Conservation (phyloP, 2,113 vertebrate species). For the Sylvia atricapilla region DNA sequence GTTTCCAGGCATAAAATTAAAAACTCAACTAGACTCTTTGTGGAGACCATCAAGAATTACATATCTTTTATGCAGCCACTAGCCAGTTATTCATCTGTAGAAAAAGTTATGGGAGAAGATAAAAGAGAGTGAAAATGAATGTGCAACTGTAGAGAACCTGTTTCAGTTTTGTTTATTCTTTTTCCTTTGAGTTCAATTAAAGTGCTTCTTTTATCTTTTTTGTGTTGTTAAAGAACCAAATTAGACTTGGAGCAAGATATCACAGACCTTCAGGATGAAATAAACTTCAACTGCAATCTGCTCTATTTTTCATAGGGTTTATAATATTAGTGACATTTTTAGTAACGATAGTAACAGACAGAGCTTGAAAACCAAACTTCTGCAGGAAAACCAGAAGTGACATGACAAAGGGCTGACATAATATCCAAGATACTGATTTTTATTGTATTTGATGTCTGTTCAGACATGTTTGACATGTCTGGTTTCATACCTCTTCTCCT, state of each 20-base stretch:
- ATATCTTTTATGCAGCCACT: not conserved
- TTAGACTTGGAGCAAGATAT: not conserved
- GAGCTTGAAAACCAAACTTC: not conserved
- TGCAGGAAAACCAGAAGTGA: not conserved
- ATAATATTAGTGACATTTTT: not conserved
- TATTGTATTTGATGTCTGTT: not conserved
- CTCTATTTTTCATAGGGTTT: accelerated
- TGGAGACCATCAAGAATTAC: not conserved
- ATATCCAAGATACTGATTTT: not conserved
- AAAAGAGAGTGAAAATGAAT: not conserved
- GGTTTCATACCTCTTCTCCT: not conserved
- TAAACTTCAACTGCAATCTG: not conserved
- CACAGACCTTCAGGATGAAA: not conserved
- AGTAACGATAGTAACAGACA: not conserved
- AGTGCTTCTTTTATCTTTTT: not conserved
- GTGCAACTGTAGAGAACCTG: not conserved
- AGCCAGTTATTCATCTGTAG: not conserved
- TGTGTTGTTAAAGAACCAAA: not conserved
- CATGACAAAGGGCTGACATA: not conserved
- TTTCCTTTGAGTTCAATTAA: not conserved
- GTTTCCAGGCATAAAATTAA: not conserved
- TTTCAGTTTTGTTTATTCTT: not conserved
- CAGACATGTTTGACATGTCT: not conserved
- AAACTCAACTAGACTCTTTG: not conserved
- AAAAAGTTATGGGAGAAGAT: not conserved